phyloP scores from a whole-genome alignment of 2,113 vertebrate species.

The Neolamprologus ventralis region DNA sequence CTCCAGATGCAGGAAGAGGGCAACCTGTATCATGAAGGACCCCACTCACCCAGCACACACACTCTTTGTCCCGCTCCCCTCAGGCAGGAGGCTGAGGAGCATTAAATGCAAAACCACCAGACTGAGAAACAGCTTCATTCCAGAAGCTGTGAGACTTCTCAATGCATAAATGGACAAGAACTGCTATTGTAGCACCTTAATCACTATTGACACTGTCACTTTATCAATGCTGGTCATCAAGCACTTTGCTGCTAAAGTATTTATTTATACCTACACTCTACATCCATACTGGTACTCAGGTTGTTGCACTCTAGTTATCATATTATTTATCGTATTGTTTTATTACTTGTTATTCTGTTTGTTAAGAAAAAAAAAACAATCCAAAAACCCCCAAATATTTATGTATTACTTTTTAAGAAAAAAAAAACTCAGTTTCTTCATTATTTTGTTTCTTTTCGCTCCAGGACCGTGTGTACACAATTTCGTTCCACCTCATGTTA shows the following conservation, averaged over 20 bases:
- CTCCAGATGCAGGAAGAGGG: not conserved
- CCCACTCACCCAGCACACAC: not conserved
- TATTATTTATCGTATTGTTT: not conserved
- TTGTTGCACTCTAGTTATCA: not conserved
- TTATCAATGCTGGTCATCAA: not conserved
- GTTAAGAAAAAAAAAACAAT: not conserved
- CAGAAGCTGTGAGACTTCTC: not conserved
- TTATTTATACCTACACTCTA: not conserved
- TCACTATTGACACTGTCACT: not conserved
- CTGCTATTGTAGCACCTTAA: not conserved
- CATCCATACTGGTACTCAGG: not conserved
- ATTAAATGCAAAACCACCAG: not conserved
- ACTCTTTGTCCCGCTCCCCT: not conserved
- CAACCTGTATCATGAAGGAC: not conserved
- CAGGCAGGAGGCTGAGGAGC: not conserved
- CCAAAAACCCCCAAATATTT: rapidly evolving
- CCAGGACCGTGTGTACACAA: not conserved
- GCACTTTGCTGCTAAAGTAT: not conserved
- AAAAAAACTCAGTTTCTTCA: not conserved
- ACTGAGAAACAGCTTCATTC: not conserved
- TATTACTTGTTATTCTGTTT: not conserved
- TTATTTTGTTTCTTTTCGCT: not conserved
- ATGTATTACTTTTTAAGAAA: not conserved
- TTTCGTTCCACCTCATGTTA: not conserved
- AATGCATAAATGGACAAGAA: not conserved